A percentile compares a stretch with the other conserved stretches of the same genome.
These are phyloP conservation scores for Corvus cornix DNA, from an alignment of 2,113 vertebrate genomes.

Conservation along the genomic window DNA sequence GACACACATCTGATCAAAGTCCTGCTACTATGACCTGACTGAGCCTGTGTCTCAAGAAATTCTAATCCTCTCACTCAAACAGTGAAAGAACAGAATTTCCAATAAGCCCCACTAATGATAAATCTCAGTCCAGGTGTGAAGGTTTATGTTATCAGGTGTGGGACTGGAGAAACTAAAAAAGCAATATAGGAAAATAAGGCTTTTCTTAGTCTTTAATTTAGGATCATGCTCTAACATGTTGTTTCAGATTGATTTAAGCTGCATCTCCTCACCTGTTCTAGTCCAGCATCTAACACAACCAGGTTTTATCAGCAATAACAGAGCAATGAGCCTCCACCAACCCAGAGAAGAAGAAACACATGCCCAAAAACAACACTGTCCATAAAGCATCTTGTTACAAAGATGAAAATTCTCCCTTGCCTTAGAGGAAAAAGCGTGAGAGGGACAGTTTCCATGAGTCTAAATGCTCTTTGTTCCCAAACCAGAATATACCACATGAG, in stretches of 20 bases:
- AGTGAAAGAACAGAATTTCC: neutral
- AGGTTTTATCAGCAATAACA: neutral
- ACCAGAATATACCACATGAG: neutral
- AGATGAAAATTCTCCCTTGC: neutral
- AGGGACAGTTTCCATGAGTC: neutral
- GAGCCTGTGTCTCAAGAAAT: neutral
- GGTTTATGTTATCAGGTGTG: neutral
- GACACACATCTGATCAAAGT: neutral
- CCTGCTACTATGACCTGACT: neutral
- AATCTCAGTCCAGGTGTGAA: neutral
- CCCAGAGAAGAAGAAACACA: neutral
- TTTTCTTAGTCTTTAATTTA: neutral
- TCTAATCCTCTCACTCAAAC: neutral
- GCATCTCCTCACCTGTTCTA: neutral
- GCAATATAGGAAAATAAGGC: neutral
- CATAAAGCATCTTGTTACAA: neutral
- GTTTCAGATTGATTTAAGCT: neutral
- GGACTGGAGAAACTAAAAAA: neutral
- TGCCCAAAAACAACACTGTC: neutral
- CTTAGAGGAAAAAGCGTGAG: neutral
- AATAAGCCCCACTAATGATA: neutral
- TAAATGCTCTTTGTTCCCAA: neutral
- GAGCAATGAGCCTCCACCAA: neutral
- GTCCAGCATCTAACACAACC: neutral
- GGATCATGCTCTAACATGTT: neutral